Percentiles rank a stretch among this genome's conserved stretches.
phyloP scores from a whole-genome alignment of 37 sponge, comb jelly and placozoan genomes.

The Tethya wilhelma region DNA sequence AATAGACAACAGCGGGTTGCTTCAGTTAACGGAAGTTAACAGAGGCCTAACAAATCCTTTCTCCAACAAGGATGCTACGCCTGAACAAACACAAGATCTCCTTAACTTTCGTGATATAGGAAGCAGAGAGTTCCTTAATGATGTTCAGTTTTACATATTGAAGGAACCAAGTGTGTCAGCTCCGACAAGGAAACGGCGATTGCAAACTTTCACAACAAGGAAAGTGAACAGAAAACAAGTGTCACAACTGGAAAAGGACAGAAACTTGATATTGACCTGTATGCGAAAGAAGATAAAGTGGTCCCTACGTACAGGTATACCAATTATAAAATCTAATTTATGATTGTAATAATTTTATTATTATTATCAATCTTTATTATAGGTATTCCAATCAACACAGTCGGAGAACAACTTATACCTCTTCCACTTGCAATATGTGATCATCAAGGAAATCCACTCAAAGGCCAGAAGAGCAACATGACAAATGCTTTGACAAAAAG shows the following conservation, averaged over 20 bases:
- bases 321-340: too few relatives aligned
- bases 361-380: too few relatives aligned
- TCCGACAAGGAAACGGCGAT: neutral
- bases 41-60: slow-evolving; percentile 5
- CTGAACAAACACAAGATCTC: slow-evolving; percentile 28
- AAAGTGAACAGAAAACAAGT: neutral
- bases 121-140: neutral
- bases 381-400: neutral
- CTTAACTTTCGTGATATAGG: slow-evolving; percentile 17
- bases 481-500: slow-evolving; percentile 7
- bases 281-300: slow-evolving; percentile 14
- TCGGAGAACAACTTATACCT: slow-evolving; percentile 23
- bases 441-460: slow-evolving; percentile 8
- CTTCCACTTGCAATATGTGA: slow-evolving; percentile 27
- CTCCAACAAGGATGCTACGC: neutral
- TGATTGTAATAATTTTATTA: too few relatives aligned
- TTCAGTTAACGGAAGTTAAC: too few relatives aligned
- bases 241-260: slow-evolving; percentile 17
- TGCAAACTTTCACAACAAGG: slow-evolving; percentile 13
- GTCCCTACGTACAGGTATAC: neutral
- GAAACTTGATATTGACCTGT: slow-evolving; percentile 5
- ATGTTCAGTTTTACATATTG: neutral
- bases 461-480: slow-evolving; percentile 21
- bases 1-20: too few relatives aligned
- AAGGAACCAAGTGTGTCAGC: neutral